Evolutionary conservation across 2,113 vertebrate species (phyloP), one percentile per base, ranked within the genome.

Genomic region (Microtus oregoni): DNA sequence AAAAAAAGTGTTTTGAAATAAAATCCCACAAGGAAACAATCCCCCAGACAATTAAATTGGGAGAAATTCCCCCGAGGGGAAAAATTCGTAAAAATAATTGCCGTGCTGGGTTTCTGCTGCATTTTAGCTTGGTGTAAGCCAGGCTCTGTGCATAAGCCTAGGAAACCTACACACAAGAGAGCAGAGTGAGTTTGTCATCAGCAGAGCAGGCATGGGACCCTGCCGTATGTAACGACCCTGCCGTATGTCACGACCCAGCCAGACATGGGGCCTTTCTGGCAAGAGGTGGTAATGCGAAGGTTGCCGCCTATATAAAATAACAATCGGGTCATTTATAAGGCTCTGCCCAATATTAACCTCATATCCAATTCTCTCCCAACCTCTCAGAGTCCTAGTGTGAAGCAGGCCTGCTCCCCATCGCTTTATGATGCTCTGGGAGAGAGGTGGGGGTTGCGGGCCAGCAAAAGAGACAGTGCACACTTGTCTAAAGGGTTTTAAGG

Each of bases 261-360:
- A 98, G 98, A 97, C 98, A 92, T 70, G 92, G 81, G 75, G 96
- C 89, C 98, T 97, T 98, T 96, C 98, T 98, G 98, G 98, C 97
- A 97, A 61, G 93, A 94, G 96, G 97, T 91, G 88, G 96, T 96
- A 98, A 97, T 98, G 98, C 98, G 98, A 98, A 98, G 98, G 98
- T 97, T 98, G 98, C 86, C 97, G 97, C 98, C 98, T 98, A 98
- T 98, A 99, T 99, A 99, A 98, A 98, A 98, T 98, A 98, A 98
- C 98, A 98, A 98, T 98, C 98, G 96, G 97, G 97, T 98, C 98
- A 98, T 99, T 99, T 99, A 98, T 98, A 99, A 98, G 98, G 98
- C 98, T 98, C 98, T 99, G 98, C 98, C 98, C 98, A 98, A 98
- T 98, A 99, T 98, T 99, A 99, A 98, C 98, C 98, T 98, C 98